A percentile compares a stretch with the other conserved stretches of the same genome.
Evolutionary conservation across 23 tunicate genomes (phyloP).

Genomic region (Trididemnum clinides): DNA sequence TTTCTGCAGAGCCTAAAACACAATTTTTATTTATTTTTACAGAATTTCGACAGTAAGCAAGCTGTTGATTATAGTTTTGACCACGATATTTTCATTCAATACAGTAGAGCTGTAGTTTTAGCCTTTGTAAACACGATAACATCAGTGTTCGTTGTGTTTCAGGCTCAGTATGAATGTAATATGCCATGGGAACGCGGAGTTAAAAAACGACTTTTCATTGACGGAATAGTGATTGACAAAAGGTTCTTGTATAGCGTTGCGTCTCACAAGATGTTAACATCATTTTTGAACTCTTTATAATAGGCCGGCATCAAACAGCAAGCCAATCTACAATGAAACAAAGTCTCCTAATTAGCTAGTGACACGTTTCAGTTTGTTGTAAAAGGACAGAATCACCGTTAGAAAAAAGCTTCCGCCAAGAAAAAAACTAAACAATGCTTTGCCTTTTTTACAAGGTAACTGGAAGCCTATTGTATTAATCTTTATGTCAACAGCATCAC

Average conservation of each 20-base stretch:
- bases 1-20: too few species aligned
- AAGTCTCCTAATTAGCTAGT: background rate
- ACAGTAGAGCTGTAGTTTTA: too few species aligned
- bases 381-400: background rate
- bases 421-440: background rate
- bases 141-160: too few species aligned
- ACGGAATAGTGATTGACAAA: too few species aligned
- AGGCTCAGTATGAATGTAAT: too few species aligned
- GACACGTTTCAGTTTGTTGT: slow-evolving; percentile 23
- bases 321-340: background rate
- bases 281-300: background rate
- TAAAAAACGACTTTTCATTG: too few species aligned
- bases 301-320: slow-evolving; percentile 9
- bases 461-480: background rate
- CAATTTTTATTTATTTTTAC: too few species aligned
- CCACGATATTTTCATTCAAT: too few species aligned
- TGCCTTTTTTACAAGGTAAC: background rate
- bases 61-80: too few species aligned
- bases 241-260: background rate
- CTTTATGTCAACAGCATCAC: slow-evolving; percentile 13
- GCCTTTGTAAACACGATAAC: too few species aligned
- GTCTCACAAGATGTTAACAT: slow-evolving; percentile 44
- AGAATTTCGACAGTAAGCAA: too few species aligned
- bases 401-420: background rate
- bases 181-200: too few species aligned